Evolutionary conservation across 2,113 vertebrate species (phyloP).

Genomic region (Podiceps cristatus): DNA sequence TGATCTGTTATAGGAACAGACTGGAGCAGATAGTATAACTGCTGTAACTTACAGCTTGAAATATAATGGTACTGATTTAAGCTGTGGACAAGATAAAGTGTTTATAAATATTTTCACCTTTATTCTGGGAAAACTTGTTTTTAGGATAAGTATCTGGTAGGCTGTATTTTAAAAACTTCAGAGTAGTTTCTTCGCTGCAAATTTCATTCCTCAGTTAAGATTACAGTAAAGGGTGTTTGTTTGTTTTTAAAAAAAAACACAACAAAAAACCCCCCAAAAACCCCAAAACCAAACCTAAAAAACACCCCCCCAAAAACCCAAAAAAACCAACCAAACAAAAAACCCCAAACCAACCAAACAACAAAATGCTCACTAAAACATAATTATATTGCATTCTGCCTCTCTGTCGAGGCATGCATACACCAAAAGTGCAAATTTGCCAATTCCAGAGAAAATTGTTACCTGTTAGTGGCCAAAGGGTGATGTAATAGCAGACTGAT

Average conservation of each 20-base stretch:
- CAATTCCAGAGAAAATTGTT: background rate
- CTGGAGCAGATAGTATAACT: background rate
- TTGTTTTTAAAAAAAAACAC: background rate
- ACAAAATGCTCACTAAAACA: background rate
- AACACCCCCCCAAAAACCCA: no score
- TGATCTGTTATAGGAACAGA: background rate
- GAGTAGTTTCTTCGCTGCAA: background rate
- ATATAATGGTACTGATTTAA: background rate
- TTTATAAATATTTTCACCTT: background rate
- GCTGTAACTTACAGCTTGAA: background rate
- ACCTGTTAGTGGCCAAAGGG: background rate
- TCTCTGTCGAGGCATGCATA: background rate
- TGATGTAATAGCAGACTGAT: conserved; percentile 1
- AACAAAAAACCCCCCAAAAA: no score
- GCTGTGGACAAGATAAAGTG: background rate
- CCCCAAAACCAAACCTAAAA: no score
- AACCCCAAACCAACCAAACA: background rate
- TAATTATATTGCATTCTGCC: background rate
- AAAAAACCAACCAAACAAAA: no score
- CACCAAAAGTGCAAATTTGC: conserved; percentile 2
- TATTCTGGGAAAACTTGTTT: background rate
- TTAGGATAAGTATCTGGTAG: background rate
- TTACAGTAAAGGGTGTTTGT: background rate
- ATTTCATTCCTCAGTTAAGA: background rate
- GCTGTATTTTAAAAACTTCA: background rate